These are phyloP conservation scores for Melitaea athalia DNA, from an alignment of 2,888 invertebrate genomes.

Conservation along the genomic window DNA sequence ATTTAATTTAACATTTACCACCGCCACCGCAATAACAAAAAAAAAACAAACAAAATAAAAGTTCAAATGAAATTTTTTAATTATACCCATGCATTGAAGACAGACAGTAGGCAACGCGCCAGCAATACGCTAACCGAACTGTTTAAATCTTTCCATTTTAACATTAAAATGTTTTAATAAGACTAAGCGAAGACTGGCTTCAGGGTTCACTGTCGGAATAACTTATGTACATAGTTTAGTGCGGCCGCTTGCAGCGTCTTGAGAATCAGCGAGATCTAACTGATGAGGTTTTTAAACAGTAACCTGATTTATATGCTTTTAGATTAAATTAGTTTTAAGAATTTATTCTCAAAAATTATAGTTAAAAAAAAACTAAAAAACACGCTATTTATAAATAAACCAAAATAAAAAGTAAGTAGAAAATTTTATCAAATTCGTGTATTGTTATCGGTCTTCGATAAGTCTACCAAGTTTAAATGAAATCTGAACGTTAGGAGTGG, in stretches of 20 bases:
- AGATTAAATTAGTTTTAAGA: constrained; percentile 3
- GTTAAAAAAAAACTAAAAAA: too few species aligned
- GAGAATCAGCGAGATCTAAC: constrained; percentile 16
- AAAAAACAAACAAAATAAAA: too few species aligned
- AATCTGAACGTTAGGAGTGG: too few species aligned
- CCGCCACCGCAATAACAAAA: too few species aligned
- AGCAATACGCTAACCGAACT: neutral
- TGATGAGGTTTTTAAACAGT: constrained; percentile 10
- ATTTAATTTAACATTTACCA: too few species aligned
- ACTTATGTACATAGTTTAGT: constrained; percentile 28
- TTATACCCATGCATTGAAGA: too few species aligned
- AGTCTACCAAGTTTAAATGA: too few species aligned
- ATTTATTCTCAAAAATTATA: neutral
- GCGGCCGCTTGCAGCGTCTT: constrained; percentile 17
- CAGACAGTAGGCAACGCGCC: constrained; percentile 1
- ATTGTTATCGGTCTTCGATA: too few species aligned
- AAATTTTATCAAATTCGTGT: too few species aligned
- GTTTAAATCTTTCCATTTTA: constrained; percentile 4
- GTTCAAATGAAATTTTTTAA: too few species aligned
- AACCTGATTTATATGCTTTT: constrained; percentile 3
- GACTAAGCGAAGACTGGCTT: constrained; percentile 8
- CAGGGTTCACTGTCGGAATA: constrained; percentile 14
- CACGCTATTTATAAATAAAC: too few species aligned
- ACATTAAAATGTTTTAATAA: constrained; percentile 12
- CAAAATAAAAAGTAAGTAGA: too few species aligned